Base-by-base conservation (phyloP, 2,888 invertebrate species). In the Plebejus melissa region DNA sequence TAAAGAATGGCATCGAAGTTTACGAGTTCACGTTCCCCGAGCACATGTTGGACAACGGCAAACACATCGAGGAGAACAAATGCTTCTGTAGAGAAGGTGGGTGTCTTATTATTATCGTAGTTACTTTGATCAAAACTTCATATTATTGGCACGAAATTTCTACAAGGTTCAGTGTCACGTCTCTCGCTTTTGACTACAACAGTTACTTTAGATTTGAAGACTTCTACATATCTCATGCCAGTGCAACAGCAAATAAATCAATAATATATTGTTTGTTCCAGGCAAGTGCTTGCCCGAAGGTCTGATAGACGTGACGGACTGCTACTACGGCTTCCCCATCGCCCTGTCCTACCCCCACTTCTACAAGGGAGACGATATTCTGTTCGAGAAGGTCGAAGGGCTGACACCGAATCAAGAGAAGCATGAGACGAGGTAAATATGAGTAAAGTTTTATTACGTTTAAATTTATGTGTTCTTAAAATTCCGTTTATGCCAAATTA, bases 261-360 rank as follows among this genome's bases (percentile, higher is more conserved):
- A 32, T 32, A n/a, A n/a, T 58, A 9, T 60, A 3, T 28, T 28
- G 60, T 60, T 77, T 46, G 57, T 76, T 82, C 11, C 86, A 94
- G 95, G 94, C 36, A 90, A 94, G 78, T 98, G 98, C 83, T 91
- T 97, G 22, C 96, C 96, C 3, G 88, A 94, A 57, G 98, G 98
- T 6, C 87, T 98, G 2, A 94, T 97, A 41, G 98, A 98, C 84
- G 97, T 98, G 58, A 95, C 96, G 0, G 96, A 96, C 75, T 98
- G 98, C 83, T 98, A 98, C 89, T 98, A 98, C 83, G 98, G 98
- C 0, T 98, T 98, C 85, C 98, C 98, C 0, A 97, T 98, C 70
- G 97, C 97, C 0, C 90, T 98, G 6, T 98, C 98, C 65, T 97
- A 96, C 87, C 98, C 98, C 0, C 98, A 98, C 86, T 98, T 97